A percentile compares a stretch with the other conserved stretches of the same genome.
phyloP scores from a whole-genome alignment of 2,888 invertebrate genomes.

The Scaptomyza flava region DNA sequence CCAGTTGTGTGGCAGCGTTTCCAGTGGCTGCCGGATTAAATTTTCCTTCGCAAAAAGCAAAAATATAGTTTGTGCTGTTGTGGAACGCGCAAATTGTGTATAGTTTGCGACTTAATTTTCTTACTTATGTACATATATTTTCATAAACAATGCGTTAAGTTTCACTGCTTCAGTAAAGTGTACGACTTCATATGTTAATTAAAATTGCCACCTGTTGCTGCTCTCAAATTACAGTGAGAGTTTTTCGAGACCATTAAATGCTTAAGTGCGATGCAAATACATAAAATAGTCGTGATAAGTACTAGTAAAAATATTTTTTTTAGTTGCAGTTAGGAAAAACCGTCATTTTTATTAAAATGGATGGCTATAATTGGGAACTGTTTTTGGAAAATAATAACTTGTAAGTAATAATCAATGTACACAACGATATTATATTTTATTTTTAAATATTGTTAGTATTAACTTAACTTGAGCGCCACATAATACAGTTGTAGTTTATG shows the following conservation, averaged over 20 bases:
- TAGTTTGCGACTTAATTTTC: slow-evolving; percentile 1
- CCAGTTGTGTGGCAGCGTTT: slow-evolving; percentile 74
- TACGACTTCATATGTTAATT: not conserved
- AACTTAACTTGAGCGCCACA: not conserved
- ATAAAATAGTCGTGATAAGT: not conserved
- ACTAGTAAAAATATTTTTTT: not conserved
- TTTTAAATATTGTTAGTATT: not conserved
- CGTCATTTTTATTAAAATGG: slow-evolving; percentile 36
- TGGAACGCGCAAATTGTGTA: slow-evolving; percentile 5
- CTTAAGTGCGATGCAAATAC: not conserved
- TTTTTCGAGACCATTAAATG: not conserved
- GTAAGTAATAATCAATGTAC: slow-evolving; percentile 46
- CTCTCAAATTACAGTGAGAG: not conserved
- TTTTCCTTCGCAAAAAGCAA: slow-evolving; percentile 47
- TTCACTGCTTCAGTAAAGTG: not conserved
- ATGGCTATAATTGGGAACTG: slow-evolving; percentile 50
- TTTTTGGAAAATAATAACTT: slow-evolving; percentile 72
- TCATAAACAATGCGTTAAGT: not conserved
- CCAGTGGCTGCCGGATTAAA: slow-evolving; percentile 55
- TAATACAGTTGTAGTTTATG: not conserved
- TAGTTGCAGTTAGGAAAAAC: not conserved
- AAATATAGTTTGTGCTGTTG: slow-evolving; percentile 16
- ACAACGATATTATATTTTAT: not conserved
- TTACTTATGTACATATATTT: not conserved
- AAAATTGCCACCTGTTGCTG: slow-evolving; percentile 27